phyloP scores from a whole-genome alignment of 1,140 invertebrate species.

The Tetragnatha versicolor region DNA sequence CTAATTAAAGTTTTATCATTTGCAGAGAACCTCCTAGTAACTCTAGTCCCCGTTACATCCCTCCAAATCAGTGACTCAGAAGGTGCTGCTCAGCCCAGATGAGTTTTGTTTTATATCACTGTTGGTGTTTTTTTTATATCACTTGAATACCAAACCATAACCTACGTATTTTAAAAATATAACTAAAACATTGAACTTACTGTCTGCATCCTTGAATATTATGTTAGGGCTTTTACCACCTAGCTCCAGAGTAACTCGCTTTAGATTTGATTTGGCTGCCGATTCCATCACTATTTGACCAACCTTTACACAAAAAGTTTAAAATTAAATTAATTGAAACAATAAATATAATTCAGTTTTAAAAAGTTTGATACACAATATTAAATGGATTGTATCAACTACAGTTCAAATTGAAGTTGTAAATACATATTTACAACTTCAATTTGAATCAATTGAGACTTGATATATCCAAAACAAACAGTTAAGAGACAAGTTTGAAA shows the following conservation, averaged over 20 bases:
- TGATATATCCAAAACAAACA: too few relatives aligned
- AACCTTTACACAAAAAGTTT: conserved; percentile 57
- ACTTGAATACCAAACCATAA: not conserved
- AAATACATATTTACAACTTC: too few relatives aligned
- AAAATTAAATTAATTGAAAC: not conserved
- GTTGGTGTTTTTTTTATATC: not conserved
- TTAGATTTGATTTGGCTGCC: conserved; percentile 80
- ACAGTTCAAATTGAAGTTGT: not conserved
- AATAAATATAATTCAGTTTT: not conserved
- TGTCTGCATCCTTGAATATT: conserved; percentile 66
- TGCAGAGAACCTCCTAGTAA: not conserved
- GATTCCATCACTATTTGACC: conserved; percentile 81
- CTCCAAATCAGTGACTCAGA: not conserved
- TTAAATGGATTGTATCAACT: not conserved
- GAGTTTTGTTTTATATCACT: not conserved
- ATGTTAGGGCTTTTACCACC: conserved; percentile 67
- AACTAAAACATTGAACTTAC: conserved; percentile 10
- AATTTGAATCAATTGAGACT: too few relatives aligned
- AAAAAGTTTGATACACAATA: not conserved
- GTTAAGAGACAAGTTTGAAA: not conserved
- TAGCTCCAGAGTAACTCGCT: conserved; percentile 89
- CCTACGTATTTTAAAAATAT: not conserved
- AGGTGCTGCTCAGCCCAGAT: not conserved
- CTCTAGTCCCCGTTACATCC: not conserved
- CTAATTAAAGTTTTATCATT: too few relatives aligned